phyloP scores from a whole-genome alignment of 92 coral and sea anemone species.

The Chrysogorgia sp. region DNA sequence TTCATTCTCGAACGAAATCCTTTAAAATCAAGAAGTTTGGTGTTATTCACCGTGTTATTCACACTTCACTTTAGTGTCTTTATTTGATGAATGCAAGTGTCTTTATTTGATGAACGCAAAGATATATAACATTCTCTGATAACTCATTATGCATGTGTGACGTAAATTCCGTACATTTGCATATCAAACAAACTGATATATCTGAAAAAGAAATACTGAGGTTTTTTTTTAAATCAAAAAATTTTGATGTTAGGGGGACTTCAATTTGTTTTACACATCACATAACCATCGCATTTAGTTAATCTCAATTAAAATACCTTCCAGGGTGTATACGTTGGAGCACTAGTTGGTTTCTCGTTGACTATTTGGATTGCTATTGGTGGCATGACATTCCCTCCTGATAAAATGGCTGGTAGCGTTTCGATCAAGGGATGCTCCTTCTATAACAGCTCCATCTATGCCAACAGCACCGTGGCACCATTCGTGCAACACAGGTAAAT shows the following conservation, averaged over 20 bases:
- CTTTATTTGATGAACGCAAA: neutral
- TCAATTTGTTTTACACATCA: too few species aligned
- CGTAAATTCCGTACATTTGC: too few species aligned
- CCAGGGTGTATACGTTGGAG: conserved; percentile 73
- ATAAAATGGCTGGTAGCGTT: conserved; percentile 67
- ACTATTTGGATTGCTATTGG: conserved; percentile 74
- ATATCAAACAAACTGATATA: too few species aligned
- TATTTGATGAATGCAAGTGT: neutral
- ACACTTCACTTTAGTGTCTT: too few species aligned
- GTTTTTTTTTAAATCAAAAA: too few species aligned
- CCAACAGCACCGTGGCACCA: conserved; percentile 2
- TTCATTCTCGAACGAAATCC: too few species aligned
- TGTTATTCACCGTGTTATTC: too few species aligned
- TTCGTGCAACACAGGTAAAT: neutral
- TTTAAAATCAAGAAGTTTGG: too few species aligned
- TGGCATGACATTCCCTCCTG: conserved; percentile 66
- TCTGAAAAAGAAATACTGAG: neutral
- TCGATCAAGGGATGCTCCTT: conserved; percentile 63
- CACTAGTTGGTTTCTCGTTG: conserved; percentile 53
- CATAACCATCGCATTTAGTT: too few species aligned
- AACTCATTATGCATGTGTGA: too few species aligned
- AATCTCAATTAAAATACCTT: neutral
- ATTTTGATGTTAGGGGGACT: too few species aligned
- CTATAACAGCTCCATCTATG: conserved; percentile 41
- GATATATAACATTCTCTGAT: too few species aligned